Evolutionary conservation across 2,113 vertebrate genomes (phyloP).

Genomic region (Catharus minimus): DNA sequence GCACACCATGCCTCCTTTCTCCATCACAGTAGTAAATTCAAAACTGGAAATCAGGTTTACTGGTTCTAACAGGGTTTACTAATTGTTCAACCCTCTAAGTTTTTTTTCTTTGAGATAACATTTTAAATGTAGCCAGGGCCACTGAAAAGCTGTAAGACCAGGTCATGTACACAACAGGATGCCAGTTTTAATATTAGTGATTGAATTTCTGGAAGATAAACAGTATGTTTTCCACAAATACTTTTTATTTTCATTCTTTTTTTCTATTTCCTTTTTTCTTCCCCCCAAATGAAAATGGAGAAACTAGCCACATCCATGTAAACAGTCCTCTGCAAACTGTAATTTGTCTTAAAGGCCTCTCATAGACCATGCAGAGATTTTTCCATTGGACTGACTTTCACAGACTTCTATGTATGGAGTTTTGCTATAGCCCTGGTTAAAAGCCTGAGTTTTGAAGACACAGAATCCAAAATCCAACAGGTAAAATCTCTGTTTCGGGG

Average conservation of each 20-base stretch:
- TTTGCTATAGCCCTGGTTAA: not conserved
- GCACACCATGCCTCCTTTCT: accelerated
- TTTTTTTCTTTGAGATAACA: not conserved
- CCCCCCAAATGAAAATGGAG: not conserved
- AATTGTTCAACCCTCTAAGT: accelerated
- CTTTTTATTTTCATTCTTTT: not conserved
- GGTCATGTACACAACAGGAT: not conserved
- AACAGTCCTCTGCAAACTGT: not conserved
- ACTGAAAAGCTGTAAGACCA: not conserved
- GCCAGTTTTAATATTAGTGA: not conserved
- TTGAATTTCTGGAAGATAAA: not conserved
- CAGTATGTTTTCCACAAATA: not conserved
- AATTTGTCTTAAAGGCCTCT: not conserved
- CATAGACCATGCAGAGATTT: not conserved
- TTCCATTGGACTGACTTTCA: not conserved
- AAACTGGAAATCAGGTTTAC: not conserved
- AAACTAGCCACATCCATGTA: accelerated
- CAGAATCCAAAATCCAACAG: not conserved
- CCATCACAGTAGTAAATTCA: not conserved
- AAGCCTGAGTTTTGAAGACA: accelerated
- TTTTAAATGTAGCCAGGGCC: not conserved
- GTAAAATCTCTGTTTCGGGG: not conserved
- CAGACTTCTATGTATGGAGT: not conserved
- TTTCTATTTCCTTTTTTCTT: accelerated
- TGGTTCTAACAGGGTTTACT: not conserved